Evolutionary conservation across 35 echinoderm and acorn worm species (phyloP), one percentile per base, ranked within the genome.

Genomic region (Patiria miniata): DNA sequence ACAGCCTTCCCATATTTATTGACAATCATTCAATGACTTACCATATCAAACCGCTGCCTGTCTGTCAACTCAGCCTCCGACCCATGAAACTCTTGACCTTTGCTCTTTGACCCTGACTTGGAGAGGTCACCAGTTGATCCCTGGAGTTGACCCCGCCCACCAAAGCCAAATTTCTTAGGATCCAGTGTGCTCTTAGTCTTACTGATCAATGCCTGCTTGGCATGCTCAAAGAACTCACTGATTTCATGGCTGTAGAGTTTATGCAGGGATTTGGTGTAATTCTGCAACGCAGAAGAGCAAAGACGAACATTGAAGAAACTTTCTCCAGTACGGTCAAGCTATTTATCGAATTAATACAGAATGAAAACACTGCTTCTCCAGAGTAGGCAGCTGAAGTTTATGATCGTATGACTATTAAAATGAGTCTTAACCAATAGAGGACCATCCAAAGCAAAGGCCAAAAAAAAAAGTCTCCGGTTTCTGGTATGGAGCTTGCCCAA

Each of bases 191-290:
- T 92, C 0, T 79, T 51, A 17, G 17, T 39, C 29, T 96, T 96
- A 26, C 79, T 50, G 36, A 90, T 68, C 21, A 97, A 54, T 5
- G 83, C 51, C 23, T 83, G 83, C 14, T 81, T 76, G 5, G 87
- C 91, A 78, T 54, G 87, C 88, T 97, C 95, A 86, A 93, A 97
- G 95, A 97, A 97, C 21, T 97, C 95, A n/a, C 87, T 83, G 36
- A 97, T 39, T 61, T 97, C 91, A 40, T 82, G 77, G 51, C 93
- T 91, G 81, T 97, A 97, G 16, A 97, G 73, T 53, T 91, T 97
- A 37, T 82, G 90, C 14, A 97, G 56, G 22, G 88, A 91, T 30
- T 86, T 84, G 7, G 87, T 91, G 77, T 97, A 97, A 40, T 93
- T 86, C 95, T 97, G 55, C 30, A 36, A 26, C 4, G 4, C 42